Evolutionary conservation across 2,888 invertebrate species (phyloP), one percentile per base, ranked within the genome.

Genomic region (Acronicta psi): DNA sequence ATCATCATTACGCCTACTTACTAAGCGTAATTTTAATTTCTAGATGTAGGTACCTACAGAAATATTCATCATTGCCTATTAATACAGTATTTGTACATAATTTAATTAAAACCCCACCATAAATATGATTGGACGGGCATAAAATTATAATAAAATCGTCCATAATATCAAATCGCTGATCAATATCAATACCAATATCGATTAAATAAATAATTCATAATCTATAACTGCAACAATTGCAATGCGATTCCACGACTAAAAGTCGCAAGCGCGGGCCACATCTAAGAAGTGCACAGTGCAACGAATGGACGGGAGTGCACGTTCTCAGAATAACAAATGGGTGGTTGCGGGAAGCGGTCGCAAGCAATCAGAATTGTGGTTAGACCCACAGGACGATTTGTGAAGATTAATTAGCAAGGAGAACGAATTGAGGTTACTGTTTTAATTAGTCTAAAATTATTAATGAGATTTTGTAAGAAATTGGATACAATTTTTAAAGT

Each of bases 331-430:
- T 91, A 89, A 84, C 82, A 90, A 91, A 86, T 77, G 81, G 73
- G 71, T 76, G 72, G 64, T 73, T 75, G 68, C 73, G 71, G 73
- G 64, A 63, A 76, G 84, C 80, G 87, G 85, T 82, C 80, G 66
- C 70, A 81, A 69, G 86, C 84, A 89, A 91, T 90, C 90, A 87
- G 82, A 81, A 80, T 55, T 74, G 77, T 57, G 75, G 77, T 67
- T 55, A 43, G 62, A 73, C 70, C 69, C 73, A 69, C 52, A 67
- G 54, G 73, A 81, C 82, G 80, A 88, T 87, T 87, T 87, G 87
- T 84, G 85, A 83, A 81, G 87, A 86, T 90, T 89, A 89, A 91
- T 90, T 89, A 88, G 85, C 79, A 78, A 83, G 75, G 76, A 70
- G 70, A 79, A 76, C 69, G 75, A 82, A 80, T 60, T 63, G 74